These are phyloP conservation scores for Calyptommatus sinebrachiatus DNA, from an alignment of 2,113 vertebrate genomes.

Conservation along the genomic window DNA sequence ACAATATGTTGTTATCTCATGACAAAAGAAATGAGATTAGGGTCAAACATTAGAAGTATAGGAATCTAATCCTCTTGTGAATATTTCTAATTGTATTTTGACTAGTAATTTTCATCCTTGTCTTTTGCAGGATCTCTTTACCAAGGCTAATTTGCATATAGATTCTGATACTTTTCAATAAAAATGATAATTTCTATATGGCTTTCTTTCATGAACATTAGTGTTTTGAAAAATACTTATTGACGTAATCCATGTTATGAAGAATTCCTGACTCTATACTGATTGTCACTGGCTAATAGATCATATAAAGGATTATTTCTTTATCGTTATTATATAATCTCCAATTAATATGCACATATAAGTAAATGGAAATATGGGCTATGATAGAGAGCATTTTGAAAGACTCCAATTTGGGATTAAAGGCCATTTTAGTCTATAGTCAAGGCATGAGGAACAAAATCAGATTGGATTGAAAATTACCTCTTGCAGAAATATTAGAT, in stretches of 20 bases:
- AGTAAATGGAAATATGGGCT: neutral
- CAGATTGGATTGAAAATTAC: too few species aligned
- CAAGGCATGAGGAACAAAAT: too few species aligned
- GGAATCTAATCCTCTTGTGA: constrained; percentile 19
- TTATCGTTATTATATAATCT: neutral
- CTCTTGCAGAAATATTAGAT: too few species aligned
- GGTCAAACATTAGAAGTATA: constrained; percentile 28
- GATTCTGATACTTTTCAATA: constrained; percentile 31
- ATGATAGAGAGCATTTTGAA: neutral
- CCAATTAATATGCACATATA: neutral
- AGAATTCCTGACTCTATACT: neutral
- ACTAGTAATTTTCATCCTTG: constrained; percentile 30
- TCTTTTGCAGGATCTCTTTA: constrained; percentile 29
- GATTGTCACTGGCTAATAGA: neutral
- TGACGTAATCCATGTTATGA: constrained; percentile 9
- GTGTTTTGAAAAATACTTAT: constrained; percentile 18
- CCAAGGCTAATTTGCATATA: constrained; percentile 28
- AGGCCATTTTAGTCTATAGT: neutral
- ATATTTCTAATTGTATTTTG: constrained; percentile 25
- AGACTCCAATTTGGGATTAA: neutral
- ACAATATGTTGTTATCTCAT: constrained; percentile 11
- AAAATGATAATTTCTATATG: constrained; percentile 36
- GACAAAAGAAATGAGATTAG: constrained; percentile 15
- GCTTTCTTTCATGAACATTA: constrained; percentile 5
- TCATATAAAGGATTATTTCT: neutral